Percentiles rank a stretch among this genome's conserved stretches.
These are phyloP conservation scores for Atta cephalotes DNA, from an alignment of 1,140 invertebrate species.

Conservation along the genomic window DNA sequence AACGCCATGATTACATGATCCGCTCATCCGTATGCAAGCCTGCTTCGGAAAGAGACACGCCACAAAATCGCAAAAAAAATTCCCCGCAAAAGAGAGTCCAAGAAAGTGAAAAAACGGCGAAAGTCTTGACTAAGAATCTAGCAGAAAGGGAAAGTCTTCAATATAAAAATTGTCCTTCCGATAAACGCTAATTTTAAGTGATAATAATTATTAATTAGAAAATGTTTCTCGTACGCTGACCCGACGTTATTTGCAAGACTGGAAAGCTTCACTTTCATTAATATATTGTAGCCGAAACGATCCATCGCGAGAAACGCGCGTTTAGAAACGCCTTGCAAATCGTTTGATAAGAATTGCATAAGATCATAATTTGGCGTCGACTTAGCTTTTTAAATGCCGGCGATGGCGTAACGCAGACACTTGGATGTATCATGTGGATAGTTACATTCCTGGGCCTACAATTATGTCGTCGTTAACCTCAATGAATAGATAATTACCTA, in stretches of 20 bases:
- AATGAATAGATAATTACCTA: slow-evolving; percentile 79
- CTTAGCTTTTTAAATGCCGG: neutral
- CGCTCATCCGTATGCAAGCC: slow-evolving; percentile 14
- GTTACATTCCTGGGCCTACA: slow-evolving; percentile 76
- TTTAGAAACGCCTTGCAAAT: neutral
- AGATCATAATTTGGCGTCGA: neutral
- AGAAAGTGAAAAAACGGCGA: slow-evolving; percentile 43
- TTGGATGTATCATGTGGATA: slow-evolving; percentile 39
- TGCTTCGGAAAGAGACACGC: neutral
- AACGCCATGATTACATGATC: slow-evolving; percentile 39
- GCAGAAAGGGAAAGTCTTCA: slow-evolving; percentile 33
- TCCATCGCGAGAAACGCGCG: neutral
- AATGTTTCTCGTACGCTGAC: neutral
- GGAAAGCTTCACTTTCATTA: slow-evolving; percentile 12
- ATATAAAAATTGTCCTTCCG: slow-evolving; percentile 4
- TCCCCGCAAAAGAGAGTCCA: neutral
- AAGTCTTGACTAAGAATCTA: slow-evolving; percentile 26
- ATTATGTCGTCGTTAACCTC: slow-evolving; percentile 78
- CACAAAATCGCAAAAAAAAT: slow-evolving; percentile 8
- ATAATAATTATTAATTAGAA: slow-evolving; percentile 13
- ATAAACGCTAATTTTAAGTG: slow-evolving; percentile 19
- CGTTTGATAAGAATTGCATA: neutral
- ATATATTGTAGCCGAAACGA: neutral
- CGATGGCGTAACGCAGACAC: neutral
- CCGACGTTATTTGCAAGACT: neutral